Evolutionary conservation across 2,888 invertebrate species (phyloP), one percentile per base, ranked within the genome.

Genomic region (Coenonympha glycerion): DNA sequence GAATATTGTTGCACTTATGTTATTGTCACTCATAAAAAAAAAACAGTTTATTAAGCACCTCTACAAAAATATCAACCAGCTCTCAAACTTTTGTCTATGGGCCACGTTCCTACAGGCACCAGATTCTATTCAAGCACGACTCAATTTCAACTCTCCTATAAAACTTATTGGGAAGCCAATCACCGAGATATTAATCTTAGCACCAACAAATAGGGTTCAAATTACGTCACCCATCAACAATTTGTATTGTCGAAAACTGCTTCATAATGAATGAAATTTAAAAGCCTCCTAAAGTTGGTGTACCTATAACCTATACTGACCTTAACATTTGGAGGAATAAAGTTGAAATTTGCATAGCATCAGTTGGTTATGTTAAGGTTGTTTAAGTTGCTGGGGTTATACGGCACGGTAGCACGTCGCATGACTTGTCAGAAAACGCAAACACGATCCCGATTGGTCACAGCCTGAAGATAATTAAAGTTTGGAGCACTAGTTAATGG

Each of bases 381-480:
- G 58, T 63, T 61, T 51, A 56, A 55, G 59, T 63, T 58, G 53
- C 56, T 57, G 66, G 69, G 61, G 68, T 58, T 74, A 69, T 73
- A 79, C 73, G 76, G 79, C 80, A 78, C 87, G 75, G 87, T 87
- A 87, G 87, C 87, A 83, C 81, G 85, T 77, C 72, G 87, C 76
- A 86, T 87, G 87, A 87, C 87, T 85, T 64, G 85, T 77, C 72
- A 83, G 76, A 85, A 81, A 78, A 71, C 71, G 70, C 74, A 81
- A 85, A 84, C 86, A 87, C 85, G 87, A 87, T 79, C 82, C 72
- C 82, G 78, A 87, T 87, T 87, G 87, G 87, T 83, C 86, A 87
- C 87, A 87, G 85, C 73, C 80, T 68, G 81, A 84, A 87, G 78
- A 81, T 86, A 87, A 87, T 87, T 87, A 87, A 87, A 87, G 85